phyloP scores from a whole-genome alignment of 2,888 invertebrate species.

The Orchesellides sinensis region DNA sequence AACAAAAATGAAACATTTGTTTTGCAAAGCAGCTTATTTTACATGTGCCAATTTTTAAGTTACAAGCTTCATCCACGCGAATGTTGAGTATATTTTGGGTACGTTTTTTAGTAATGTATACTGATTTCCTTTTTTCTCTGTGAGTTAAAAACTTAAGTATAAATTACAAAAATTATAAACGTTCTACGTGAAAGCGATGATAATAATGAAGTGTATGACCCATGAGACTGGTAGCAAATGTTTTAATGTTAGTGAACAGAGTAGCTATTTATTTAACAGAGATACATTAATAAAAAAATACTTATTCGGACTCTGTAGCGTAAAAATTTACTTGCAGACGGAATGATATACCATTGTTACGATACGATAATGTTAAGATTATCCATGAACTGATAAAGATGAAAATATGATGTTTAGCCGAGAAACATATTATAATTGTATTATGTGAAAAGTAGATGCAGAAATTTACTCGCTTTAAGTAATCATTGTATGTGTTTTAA shows the following conservation, averaged over 20 bases:
- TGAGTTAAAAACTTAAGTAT: background rate
- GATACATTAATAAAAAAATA: background rate
- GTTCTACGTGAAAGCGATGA: slow-evolving; percentile 18
- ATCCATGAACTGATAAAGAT: background rate
- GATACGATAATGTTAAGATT: background rate
- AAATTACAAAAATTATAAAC: background rate
- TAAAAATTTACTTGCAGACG: background rate
- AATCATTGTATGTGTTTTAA: background rate
- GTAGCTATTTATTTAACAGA: slow-evolving; percentile 41
- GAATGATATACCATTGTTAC: background rate
- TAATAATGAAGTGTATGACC: slow-evolving; percentile 50
- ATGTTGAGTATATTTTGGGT: background rate
- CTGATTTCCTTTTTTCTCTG: background rate
- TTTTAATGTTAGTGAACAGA: slow-evolving; percentile 24
- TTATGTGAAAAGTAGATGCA: background rate
- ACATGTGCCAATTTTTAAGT: slow-evolving; percentile 37
- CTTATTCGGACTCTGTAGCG: background rate
- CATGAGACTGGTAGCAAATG: slow-evolving; percentile 58
- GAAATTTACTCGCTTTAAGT: background rate
- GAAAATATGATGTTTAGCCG: background rate
- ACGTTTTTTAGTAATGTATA: background rate
- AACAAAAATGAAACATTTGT: background rate
- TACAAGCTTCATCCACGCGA: too few species aligned
- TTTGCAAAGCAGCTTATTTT: slow-evolving; percentile 17
- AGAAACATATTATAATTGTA: background rate